These are phyloP conservation scores for Drosophila athabasca DNA, from an alignment of 1,140 invertebrate genomes.

Conservation along the genomic window DNA sequence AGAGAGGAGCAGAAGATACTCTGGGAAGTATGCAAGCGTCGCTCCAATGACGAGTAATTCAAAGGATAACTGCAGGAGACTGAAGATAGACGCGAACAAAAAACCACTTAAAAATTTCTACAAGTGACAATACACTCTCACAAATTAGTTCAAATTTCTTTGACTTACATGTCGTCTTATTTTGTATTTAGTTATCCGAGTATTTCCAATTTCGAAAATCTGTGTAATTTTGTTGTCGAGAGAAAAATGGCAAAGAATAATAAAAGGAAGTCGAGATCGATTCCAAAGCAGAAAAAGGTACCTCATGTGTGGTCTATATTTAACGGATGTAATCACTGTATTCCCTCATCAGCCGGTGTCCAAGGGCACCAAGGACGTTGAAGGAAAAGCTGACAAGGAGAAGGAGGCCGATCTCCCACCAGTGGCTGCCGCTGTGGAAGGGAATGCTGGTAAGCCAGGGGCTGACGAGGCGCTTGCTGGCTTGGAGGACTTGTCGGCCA, in stretches of 20 bases:
- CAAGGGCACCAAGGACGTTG: background rate
- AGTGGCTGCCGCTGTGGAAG: background rate
- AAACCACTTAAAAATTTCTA: too few relatives aligned
- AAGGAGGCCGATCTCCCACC: too few relatives aligned
- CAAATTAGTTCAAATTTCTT: too few relatives aligned
- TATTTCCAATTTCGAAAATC: background rate
- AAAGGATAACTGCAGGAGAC: too few relatives aligned
- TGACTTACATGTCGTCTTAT: too few relatives aligned
- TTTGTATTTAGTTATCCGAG: too few relatives aligned
- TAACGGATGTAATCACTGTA: background rate
- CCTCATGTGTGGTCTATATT: background rate
- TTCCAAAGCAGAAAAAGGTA: conserved; percentile 21
- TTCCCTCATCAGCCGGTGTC: background rate
- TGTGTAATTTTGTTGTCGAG: background rate
- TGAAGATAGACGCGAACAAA: too few relatives aligned
- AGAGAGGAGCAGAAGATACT: too few relatives aligned
- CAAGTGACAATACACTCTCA: too few relatives aligned
- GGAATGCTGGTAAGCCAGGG: background rate
- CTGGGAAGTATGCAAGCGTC: too few relatives aligned
- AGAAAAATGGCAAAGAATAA: conserved; percentile 40
- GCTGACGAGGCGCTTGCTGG: background rate
- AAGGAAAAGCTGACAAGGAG: background rate
- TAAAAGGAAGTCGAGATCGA: conserved; percentile 23
- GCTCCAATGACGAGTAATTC: too few relatives aligned
- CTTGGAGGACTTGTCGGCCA: conserved; percentile 19